These are phyloP conservation scores for Drosophila melanica DNA, from an alignment of 1,140 invertebrate genomes.

Conservation along the genomic window DNA sequence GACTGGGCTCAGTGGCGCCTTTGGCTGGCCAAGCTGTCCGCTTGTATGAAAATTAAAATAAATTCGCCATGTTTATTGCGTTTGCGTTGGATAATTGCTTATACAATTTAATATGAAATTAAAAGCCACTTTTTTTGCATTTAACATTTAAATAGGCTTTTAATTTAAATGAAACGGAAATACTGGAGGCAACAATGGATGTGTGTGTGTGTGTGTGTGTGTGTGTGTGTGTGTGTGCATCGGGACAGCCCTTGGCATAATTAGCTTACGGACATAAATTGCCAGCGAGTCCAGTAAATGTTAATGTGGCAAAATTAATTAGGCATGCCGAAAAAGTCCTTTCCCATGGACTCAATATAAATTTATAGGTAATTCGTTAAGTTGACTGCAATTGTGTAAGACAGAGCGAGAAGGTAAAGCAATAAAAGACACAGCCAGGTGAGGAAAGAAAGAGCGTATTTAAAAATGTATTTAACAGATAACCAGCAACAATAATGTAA, in stretches of 20 bases:
- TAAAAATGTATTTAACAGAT: no score
- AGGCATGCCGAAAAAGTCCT: conserved; percentile 28
- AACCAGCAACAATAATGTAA: no score
- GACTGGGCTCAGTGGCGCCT: conserved; percentile 40
- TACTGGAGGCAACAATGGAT: conserved; percentile 28
- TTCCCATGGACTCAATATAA: conserved; percentile 25
- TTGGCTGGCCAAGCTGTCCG: conserved; percentile 33
- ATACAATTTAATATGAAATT: conserved; percentile 80
- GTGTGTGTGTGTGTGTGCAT: conserved; percentile 7
- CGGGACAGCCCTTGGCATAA: conserved; percentile 49
- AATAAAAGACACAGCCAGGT: no score
- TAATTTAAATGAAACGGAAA: conserved; percentile 63
- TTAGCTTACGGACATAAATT: conserved; percentile 60
- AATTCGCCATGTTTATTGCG: conserved; percentile 76
- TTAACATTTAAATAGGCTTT: conserved; percentile 78
- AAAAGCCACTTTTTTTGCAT: conserved; percentile 64
- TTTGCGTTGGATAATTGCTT: conserved; percentile 76
- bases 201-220: neutral
- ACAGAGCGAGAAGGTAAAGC: neutral
- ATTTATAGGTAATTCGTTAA: conserved; percentile 31
- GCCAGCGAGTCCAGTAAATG: conserved; percentile 52
- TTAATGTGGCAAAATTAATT: conserved; percentile 63
- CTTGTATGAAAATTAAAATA: conserved; percentile 70
- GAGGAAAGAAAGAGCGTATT: no score
- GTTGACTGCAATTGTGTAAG: neutral